Percentiles rank a stretch among this genome's conserved stretches.
These are phyloP conservation scores for Coreoperca whiteheadi DNA, from an alignment of 2,113 vertebrate genomes.

Conservation along the genomic window DNA sequence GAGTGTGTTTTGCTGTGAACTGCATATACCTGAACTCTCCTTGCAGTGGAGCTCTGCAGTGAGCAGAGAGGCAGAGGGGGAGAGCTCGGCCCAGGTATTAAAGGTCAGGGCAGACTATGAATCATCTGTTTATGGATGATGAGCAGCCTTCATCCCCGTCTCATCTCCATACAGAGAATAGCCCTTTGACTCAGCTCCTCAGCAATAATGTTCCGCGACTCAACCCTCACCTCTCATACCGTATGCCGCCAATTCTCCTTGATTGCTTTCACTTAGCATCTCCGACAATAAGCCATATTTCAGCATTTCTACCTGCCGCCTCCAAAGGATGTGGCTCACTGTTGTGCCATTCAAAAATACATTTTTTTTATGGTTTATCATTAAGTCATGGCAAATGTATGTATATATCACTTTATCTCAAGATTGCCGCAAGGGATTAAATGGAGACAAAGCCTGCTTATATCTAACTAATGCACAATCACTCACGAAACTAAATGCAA, in stretches of 20 bases:
- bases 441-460: constrained; percentile 43
- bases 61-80: constrained; percentile 14
- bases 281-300: constrained; percentile 68
- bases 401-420: constrained; percentile 39
- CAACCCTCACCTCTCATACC: constrained; percentile 67
- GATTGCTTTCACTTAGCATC: constrained; percentile 71
- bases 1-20: constrained; percentile 2
- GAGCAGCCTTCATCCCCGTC: constrained; percentile 70
- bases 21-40: constrained; percentile 68
- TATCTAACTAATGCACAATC: constrained; percentile 32
- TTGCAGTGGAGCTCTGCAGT: constrained; percentile 47
- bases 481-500: constrained; percentile 39
- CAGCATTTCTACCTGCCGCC: constrained; percentile 44
- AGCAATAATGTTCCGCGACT: constrained; percentile 52
- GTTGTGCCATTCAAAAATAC: constrained; percentile 61
- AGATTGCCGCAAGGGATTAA: constrained; percentile 48
- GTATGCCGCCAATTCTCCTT: constrained; percentile 32
- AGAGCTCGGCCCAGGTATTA: constrained; percentile 68
- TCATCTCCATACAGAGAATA: constrained; percentile 78
- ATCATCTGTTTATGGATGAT: constrained; percentile 80
- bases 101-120: constrained; percentile 79
- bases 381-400: constrained; percentile 54
- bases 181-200: constrained; percentile 64
- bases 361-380: constrained; percentile 63
- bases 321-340: constrained; percentile 24